These are phyloP conservation scores for Merops nubicus DNA, from an alignment of 2,113 vertebrate genomes.

Conservation along the genomic window DNA sequence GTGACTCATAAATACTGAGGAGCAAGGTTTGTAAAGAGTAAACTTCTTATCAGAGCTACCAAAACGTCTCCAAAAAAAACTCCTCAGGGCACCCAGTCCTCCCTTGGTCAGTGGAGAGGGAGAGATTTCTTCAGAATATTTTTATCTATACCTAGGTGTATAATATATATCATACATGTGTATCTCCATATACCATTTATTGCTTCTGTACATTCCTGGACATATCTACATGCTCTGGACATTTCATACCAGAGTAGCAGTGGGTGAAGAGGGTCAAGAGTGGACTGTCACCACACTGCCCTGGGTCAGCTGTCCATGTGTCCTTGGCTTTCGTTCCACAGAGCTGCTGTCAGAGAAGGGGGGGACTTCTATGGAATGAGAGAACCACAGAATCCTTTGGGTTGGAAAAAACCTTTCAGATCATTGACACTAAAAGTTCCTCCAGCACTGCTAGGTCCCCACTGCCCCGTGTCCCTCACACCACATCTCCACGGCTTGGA, in stretches of 20 bases:
- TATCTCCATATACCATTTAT: rapidly evolving
- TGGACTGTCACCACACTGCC: rapidly evolving
- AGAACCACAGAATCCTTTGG: too few relatives aligned
- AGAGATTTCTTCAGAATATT: not conserved
- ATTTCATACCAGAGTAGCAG: rapidly evolving
- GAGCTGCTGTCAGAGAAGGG: not conserved
- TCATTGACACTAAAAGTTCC: too few relatives aligned
- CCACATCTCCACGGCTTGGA: too few relatives aligned
- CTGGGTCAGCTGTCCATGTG: not conserved
- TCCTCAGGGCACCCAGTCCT: not conserved
- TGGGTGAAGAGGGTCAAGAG: not conserved
- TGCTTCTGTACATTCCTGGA: too few relatives aligned
- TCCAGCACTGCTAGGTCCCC: too few relatives aligned
- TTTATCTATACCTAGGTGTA: too few relatives aligned
- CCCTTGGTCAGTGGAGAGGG: not conserved
- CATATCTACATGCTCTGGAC: too few relatives aligned
- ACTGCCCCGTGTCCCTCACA: too few relatives aligned
- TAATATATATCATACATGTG: too few relatives aligned
- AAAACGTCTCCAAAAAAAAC: rapidly evolving
- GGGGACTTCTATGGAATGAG: not conserved
- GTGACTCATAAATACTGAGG: not conserved
- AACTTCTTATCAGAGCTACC: not conserved
- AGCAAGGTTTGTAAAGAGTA: not conserved
- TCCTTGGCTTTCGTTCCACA: not conserved
- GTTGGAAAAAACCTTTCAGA: too few relatives aligned